Conservation (phyloP, 1,140 invertebrate species). For the Lucilia cuprina region DNA sequence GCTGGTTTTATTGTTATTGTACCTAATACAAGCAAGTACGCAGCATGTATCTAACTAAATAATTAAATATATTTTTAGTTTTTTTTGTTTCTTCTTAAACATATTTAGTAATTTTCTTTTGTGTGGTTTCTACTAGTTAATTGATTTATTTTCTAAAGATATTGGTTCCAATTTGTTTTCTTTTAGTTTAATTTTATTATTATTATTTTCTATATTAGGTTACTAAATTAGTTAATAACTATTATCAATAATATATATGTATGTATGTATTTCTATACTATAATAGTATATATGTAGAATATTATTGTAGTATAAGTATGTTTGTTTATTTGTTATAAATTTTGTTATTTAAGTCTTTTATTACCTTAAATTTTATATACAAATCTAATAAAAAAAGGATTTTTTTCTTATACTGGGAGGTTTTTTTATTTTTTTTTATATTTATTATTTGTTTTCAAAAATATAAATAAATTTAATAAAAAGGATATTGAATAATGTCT, state of each 20-base stretch:
- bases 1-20: neutral
- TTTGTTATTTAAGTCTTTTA: neutral
- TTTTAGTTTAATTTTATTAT: neutral
- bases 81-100: too few relatives aligned
- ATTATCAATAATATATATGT: too few relatives aligned
- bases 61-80: too few relatives aligned
- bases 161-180: constrained; percentile 12
- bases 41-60: neutral
- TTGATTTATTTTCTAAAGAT: neutral
- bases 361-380: neutral
- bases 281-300: too few relatives aligned
- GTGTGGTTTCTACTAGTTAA: neutral
- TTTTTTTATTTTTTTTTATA: too few relatives aligned
- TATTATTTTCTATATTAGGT: neutral
- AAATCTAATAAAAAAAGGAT: neutral
- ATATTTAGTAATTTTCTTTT: too few relatives aligned
- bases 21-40: neutral
- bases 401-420: neutral
- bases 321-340: neutral
- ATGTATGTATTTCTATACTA: too few relatives aligned
- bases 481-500: neutral
- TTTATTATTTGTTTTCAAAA: too few relatives aligned
- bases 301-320: neutral
- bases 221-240: too few relatives aligned
- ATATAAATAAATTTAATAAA: neutral